Conservation (phyloP, 1,140 invertebrate genomes). For the Euglossa dilemma region DNA sequence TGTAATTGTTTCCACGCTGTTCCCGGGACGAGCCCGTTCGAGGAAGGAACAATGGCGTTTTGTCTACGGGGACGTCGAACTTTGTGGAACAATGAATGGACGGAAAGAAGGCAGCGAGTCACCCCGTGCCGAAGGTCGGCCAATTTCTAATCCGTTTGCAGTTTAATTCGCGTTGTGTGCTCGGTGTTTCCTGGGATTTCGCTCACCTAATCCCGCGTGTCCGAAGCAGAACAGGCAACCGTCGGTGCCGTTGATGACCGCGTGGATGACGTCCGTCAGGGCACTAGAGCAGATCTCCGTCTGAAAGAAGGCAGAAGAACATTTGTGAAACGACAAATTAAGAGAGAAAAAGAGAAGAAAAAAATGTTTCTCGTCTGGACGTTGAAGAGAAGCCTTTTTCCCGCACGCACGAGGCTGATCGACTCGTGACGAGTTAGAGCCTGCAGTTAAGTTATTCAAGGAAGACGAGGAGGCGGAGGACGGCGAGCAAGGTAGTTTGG, state of each 20-base stretch:
- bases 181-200: too few species aligned
- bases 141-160: slow-evolving; percentile 22
- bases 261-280: slow-evolving; percentile 95
- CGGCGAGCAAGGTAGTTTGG: neutral
- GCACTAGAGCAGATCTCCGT: slow-evolving; percentile 94
- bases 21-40: neutral
- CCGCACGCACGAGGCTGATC: neutral
- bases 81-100: slow-evolving; percentile 31
- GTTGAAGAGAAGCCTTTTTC: neutral
- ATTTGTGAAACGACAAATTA: neutral
- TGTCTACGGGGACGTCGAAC: slow-evolving; percentile 32
- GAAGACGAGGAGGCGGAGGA: slow-evolving; percentile 8
- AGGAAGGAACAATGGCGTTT: slow-evolving; percentile 30
- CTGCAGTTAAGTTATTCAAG: slow-evolving; percentile 4
- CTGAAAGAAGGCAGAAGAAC: slow-evolving; percentile 84
- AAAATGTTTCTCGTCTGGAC: neutral
- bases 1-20: slow-evolving; percentile 49
- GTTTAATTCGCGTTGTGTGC: neutral
- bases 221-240: slow-evolving; percentile 96
- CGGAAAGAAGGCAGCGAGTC: slow-evolving; percentile 9
- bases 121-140: neutral
- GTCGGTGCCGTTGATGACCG: slow-evolving; percentile 96
- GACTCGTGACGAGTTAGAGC: neutral
- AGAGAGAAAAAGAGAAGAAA: too few species aligned
- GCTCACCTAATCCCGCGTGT: slow-evolving; percentile 94